Conservation (phyloP, 2,888 invertebrate species). For the Andrena bicolor region DNA sequence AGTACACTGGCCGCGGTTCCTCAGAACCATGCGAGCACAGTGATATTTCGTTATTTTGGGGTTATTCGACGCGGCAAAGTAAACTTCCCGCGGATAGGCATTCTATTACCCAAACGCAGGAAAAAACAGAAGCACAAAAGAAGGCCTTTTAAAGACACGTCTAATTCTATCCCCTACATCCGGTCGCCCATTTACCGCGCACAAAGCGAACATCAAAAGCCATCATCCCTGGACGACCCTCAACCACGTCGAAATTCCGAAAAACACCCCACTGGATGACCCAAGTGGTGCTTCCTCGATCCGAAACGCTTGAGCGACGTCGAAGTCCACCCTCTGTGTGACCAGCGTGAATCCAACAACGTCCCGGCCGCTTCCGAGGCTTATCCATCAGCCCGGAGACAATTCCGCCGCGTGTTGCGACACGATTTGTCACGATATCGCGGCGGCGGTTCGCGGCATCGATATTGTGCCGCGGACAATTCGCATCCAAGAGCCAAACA, state of each 20-base stretch:
- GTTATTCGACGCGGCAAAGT: too few relatives aligned
- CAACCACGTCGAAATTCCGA: background rate
- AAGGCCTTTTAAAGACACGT: background rate
- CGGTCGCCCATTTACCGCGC: background rate
- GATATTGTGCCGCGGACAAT: conserved; percentile 57
- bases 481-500: conserved; percentile 54
- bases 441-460: conserved; percentile 49
- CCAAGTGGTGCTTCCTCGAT: background rate
- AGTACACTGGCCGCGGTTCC: too few relatives aligned
- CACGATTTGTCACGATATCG: conserved; percentile 62
- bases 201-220: conserved; percentile 14
- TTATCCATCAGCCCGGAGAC: conserved; percentile 39
- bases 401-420: conserved; percentile 51
- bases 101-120: too few relatives aligned
- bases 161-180: background rate
- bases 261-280: background rate
- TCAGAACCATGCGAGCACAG: too few relatives aligned
- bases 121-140: background rate
- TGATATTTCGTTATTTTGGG: too few relatives aligned
- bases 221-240: background rate
- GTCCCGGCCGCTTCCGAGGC: background rate
- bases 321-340: background rate
- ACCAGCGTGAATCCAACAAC: background rate
- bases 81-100: too few relatives aligned
- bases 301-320: background rate